These are phyloP conservation scores for Ormia ochracea DNA, from an alignment of 2,888 invertebrate genomes.

Conservation along the genomic window DNA sequence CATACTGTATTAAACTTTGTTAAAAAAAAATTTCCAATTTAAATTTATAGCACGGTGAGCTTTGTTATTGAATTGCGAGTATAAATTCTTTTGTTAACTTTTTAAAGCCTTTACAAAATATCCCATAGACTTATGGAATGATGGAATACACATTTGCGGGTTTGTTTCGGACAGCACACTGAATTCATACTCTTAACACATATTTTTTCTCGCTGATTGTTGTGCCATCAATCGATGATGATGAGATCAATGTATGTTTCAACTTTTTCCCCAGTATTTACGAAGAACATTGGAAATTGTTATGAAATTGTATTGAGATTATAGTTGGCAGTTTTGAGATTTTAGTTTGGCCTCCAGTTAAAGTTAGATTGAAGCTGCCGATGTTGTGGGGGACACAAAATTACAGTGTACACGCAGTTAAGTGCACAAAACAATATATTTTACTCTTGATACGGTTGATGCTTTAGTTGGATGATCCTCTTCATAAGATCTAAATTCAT, in stretches of 20 bases:
- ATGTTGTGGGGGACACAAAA: conserved; percentile 62
- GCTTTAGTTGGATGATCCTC: conserved; percentile 35
- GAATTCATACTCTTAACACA: conserved; percentile 30
- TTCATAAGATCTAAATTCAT: conserved; percentile 1
- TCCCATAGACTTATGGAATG: neutral
- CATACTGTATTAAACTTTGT: too few relatives aligned
- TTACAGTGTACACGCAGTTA: conserved; percentile 50
- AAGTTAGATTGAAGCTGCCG: conserved; percentile 59
- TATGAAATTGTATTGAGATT: conserved; percentile 41
- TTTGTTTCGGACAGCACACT: conserved; percentile 51
- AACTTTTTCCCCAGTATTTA: conserved; percentile 4
- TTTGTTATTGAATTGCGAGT: conserved; percentile 9
- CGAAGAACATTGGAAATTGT: conserved; percentile 24
- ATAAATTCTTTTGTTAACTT: neutral
- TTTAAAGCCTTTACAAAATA: neutral
- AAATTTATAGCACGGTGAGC: neutral
- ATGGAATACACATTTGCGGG: conserved; percentile 18
- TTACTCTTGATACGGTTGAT: conserved; percentile 19
- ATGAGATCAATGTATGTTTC: neutral
- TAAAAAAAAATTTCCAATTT: too few relatives aligned
- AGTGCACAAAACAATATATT: conserved; percentile 30
- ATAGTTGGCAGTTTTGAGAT: conserved; percentile 18
- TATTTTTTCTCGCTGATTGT: conserved; percentile 27
- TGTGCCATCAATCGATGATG: conserved; percentile 26
- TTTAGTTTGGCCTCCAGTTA: conserved; percentile 52